Evolutionary conservation across 1,140 invertebrate genomes (phyloP).

Genomic region (Melitaea cinxia): DNA sequence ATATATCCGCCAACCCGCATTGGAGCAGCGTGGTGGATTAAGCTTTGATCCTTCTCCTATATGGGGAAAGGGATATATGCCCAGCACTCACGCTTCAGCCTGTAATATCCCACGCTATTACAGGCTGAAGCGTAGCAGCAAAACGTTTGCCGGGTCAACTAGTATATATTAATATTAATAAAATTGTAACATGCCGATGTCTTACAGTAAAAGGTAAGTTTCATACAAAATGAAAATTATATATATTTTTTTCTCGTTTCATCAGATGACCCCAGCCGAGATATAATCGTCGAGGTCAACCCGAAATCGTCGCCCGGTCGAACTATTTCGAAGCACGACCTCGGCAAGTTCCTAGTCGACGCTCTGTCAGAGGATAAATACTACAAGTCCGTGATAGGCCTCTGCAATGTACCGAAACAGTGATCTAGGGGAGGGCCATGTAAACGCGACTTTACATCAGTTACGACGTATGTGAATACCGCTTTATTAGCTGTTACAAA

Average conservation of each 20-base stretch:
- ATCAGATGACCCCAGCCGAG: slow-evolving; percentile 82
- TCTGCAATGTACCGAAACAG: slow-evolving; percentile 79
- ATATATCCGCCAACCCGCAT: too few relatives aligned
- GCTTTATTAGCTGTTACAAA: not conserved
- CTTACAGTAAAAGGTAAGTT: too few relatives aligned
- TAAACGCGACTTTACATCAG: not conserved
- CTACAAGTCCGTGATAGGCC: slow-evolving; percentile 86
- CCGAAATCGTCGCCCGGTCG: slow-evolving; percentile 85
- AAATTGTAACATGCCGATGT: too few relatives aligned
- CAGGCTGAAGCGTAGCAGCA: too few relatives aligned
- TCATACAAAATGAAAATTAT: not conserved
- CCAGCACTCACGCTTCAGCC: too few relatives aligned
- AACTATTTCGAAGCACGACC: slow-evolving; percentile 87
- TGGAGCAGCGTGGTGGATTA: too few relatives aligned
- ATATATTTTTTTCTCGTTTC: slow-evolving; percentile 45
- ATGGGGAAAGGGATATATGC: too few relatives aligned
- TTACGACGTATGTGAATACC: not conserved
- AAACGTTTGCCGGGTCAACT: too few relatives aligned
- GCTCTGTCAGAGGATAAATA: slow-evolving; percentile 85
- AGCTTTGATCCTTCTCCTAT: too few relatives aligned
- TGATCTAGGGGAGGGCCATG: slow-evolving; percentile 28
- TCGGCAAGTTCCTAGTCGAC: slow-evolving; percentile 89
- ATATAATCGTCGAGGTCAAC: slow-evolving; percentile 82
- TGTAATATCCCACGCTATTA: too few relatives aligned
- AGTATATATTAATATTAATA: too few relatives aligned